Evolutionary conservation across 2,888 invertebrate species (phyloP).

Genomic region (Megamerina dolium): DNA sequence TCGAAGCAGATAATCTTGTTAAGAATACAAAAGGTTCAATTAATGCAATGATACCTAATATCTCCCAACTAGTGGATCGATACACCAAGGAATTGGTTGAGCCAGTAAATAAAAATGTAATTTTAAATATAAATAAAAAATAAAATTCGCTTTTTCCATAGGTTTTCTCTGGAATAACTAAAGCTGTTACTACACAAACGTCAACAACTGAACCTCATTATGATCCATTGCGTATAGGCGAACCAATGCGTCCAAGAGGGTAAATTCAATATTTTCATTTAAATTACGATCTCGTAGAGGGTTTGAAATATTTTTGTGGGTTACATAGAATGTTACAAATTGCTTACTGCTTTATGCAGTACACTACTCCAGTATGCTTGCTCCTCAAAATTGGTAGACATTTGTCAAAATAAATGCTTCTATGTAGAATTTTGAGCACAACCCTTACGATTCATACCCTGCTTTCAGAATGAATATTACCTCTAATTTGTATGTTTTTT

Average conservation of each 20-base stretch:
- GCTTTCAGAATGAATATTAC: too few species aligned
- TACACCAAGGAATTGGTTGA: conserved; percentile 62
- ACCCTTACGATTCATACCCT: too few species aligned
- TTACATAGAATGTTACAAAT: too few species aligned
- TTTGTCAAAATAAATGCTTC: too few species aligned
- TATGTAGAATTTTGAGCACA: too few species aligned
- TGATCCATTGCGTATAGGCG: conserved; percentile 37
- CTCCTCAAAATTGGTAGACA: too few species aligned
- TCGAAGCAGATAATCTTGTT: conserved; percentile 56
- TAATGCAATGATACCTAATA: conserved; percentile 59
- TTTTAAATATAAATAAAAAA: not conserved
- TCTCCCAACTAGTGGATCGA: conserved; percentile 57
- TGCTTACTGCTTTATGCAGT: too few species aligned
- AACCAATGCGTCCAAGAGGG: conserved; percentile 27
- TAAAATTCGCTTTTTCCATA: conserved; percentile 11
- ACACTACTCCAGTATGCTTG: too few species aligned
- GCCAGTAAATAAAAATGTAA: conserved; percentile 47
- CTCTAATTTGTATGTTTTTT: too few species aligned
- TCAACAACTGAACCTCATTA: conserved; percentile 13
- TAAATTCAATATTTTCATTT: not conserved
- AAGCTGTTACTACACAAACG: conserved; percentile 43
- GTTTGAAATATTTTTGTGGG: too few species aligned
- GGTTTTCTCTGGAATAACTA: conserved; percentile 41
- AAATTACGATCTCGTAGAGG: too few species aligned
- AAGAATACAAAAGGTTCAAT: conserved; percentile 55